phyloP scores from a whole-genome alignment of 2,888 invertebrate genomes.

The Noctua comes region DNA sequence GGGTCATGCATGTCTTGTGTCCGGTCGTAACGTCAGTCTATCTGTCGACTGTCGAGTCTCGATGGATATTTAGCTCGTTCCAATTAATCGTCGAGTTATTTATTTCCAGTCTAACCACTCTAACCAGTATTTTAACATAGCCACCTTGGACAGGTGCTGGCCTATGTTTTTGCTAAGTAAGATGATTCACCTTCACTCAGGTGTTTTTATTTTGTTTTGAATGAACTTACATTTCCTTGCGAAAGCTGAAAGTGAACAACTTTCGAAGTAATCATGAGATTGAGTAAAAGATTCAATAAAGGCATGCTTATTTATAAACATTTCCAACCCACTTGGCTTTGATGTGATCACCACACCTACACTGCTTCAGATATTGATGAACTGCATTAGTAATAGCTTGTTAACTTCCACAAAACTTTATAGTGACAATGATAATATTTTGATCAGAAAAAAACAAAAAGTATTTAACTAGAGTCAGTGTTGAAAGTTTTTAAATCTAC shows the following conservation, averaged over 20 bases:
- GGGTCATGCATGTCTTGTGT: constrained; percentile 67
- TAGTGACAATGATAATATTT: constrained; percentile 5
- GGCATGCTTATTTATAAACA: background rate
- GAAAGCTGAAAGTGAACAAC: background rate
- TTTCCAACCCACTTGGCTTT: constrained; percentile 40
- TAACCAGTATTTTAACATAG: constrained; percentile 55
- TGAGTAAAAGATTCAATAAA: background rate
- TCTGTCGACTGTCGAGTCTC: constrained; percentile 59
- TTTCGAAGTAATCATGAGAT: background rate
- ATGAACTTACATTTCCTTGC: background rate
- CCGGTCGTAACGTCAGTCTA: constrained; percentile 72
- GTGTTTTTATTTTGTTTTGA: constrained; percentile 52
- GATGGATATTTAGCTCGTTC: constrained; percentile 60
- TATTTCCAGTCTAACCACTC: constrained; percentile 70
- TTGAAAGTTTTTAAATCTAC: constrained; percentile 26
- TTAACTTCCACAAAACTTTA: background rate
- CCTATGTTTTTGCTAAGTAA: constrained; percentile 41
- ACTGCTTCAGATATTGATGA: constrained; percentile 24
- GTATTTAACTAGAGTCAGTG: background rate
- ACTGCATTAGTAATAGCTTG: constrained; percentile 15
- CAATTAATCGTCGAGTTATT: constrained; percentile 60
- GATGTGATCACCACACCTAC: constrained; percentile 47
- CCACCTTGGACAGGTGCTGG: constrained; percentile 35
- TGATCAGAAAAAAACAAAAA: background rate
- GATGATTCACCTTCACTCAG: constrained; percentile 58